Base-by-base conservation (phyloP, 2,113 vertebrate species). In the Sinocyclocheilus grahami region DNA sequence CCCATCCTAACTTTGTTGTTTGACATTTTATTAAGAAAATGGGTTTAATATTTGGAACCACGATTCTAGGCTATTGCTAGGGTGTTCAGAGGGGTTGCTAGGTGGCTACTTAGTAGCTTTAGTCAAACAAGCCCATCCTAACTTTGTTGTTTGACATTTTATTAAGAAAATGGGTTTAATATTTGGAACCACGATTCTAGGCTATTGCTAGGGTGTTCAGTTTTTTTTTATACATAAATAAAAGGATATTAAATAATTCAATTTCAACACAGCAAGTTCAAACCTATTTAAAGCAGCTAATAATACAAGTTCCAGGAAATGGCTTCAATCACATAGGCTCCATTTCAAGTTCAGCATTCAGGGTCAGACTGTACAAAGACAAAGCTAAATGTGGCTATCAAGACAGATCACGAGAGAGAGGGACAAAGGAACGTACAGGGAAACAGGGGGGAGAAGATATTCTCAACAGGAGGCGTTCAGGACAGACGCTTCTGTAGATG, bases 331-430 rank as follows among this genome's bases (percentile, higher is more conserved):
- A 46, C 71, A 69, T 51, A 62, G 63, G 14, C 63, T 48, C 20
- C 7, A 20, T 86, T 77, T 67, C 48, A 84, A 76, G 81, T 12
- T 37, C 55, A 39, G 53, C 8, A 11, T 27, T 72, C 51, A 78
- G 63, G 65, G 79, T 85, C 71, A 86, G 60, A 20, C 39, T 22
- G 13, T 78, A 58, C n/a, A 65, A 24, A 74, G 82, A 80, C 82
- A 51, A 79, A 82, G 76, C 65, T 79, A 69, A 67, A 85, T 67
- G 65, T 53, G 39, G 33, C 37, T 22, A 81, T 86, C 37, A 86
- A 42, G 5, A 78, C 9, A 67, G 46, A 69, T 48, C 60, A 24
- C 18, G 62, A 79, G 62, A 48, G 30, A 33, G 20, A 67, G 84
- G n/a, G 46, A 48, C 71, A 33, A 30, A 72, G 65, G 20, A 39